Base-by-base conservation (phyloP, 2,797 vertebrate species). In the Odontamblyopus lacepedii region DNA sequence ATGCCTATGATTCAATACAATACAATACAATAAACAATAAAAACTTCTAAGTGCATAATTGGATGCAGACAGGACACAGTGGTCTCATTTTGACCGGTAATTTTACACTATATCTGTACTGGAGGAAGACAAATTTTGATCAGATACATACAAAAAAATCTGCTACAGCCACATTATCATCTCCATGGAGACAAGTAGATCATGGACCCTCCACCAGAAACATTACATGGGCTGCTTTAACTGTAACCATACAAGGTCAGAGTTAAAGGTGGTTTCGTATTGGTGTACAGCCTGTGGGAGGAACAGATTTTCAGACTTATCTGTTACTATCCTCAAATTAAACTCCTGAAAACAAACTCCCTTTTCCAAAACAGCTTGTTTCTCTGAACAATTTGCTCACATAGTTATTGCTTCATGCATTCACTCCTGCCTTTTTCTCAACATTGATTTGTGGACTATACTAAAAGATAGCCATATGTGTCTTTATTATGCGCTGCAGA, bases 321-420 rank as follows among this genome's bases (percentile, higher is more conserved):
- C 38, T 48, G 5, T 41, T 35, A 30, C 27, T 50, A 12, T 64
- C 74, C 59, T 23, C 41, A 27, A 57, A 48, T 72, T 69, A 59
- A 67, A 67, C 65, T 57, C 48, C 26, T 44, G 32, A 59, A 69
- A 55, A 16, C 63, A 11, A 61, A 75, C 44, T 67, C 48, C 41
- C 35, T 29, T 51, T 53, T 74, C 35, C 62, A 74, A 66, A 71
- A 65, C 13, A 77, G 9, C 56, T 63, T 48, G 50, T 13, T 51
- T 29, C 50, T 1, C n/a, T 32, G 6, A 32, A 55, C 38, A 5
- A 48, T 48, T 44, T 13, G 27, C 27, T 16, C 26, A 18, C 48
- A 30, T 6, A 27, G 63, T 51, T 19, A 53, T 67, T 67, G 48
- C 50, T 18, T 67, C 48, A 67, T n/a, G 11, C 50, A 29, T 48